Evolutionary conservation across 1,140 invertebrate genomes (phyloP).

Genomic region (Cotesia chilonis): DNA sequence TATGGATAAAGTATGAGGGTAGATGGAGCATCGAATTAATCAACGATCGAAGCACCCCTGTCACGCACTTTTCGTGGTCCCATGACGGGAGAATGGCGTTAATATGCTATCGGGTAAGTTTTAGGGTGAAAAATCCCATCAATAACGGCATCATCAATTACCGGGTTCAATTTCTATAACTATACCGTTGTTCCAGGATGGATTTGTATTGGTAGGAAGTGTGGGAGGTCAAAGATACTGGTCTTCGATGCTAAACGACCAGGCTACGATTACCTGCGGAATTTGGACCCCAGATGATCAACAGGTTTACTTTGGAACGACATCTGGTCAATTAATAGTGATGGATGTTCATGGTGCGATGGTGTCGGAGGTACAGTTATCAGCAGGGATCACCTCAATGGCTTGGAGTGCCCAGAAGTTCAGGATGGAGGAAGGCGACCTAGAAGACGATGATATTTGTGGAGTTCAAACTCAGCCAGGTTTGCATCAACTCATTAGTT

Average conservation of each 20-base stretch:
- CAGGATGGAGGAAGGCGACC: constrained; percentile 92
- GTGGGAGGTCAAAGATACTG: constrained; percentile 97
- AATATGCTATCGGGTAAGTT: constrained; percentile 91
- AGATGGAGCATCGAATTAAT: constrained; percentile 99
- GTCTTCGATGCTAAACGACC: constrained; percentile 96
- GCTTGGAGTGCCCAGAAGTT: constrained; percentile 98
- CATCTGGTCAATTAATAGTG: constrained; percentile 90
- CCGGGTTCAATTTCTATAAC: neutral
- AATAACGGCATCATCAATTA: neutral
- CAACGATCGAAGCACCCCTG: constrained; percentile 95
- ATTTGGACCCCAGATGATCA: constrained; percentile 98
- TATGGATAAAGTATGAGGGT: constrained; percentile 99
- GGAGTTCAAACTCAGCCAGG: constrained; percentile 52
- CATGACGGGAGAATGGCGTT: constrained; percentile 98
- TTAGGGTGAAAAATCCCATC: neutral
- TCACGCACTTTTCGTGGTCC: constrained; percentile 97
- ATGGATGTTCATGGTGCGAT: constrained; percentile 96
- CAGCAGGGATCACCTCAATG: constrained; percentile 88
- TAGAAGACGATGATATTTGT: constrained; percentile 69
- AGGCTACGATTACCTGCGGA: constrained; percentile 93
- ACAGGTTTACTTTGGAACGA: constrained; percentile 96
- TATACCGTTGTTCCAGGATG: constrained; percentile 69
- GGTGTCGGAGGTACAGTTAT: constrained; percentile 89
- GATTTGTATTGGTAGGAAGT: constrained; percentile 94
- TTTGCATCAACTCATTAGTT: neutral